These are phyloP conservation scores for Drosophila aldrichi DNA, from an alignment of 2,888 invertebrate species.

Conservation along the genomic window DNA sequence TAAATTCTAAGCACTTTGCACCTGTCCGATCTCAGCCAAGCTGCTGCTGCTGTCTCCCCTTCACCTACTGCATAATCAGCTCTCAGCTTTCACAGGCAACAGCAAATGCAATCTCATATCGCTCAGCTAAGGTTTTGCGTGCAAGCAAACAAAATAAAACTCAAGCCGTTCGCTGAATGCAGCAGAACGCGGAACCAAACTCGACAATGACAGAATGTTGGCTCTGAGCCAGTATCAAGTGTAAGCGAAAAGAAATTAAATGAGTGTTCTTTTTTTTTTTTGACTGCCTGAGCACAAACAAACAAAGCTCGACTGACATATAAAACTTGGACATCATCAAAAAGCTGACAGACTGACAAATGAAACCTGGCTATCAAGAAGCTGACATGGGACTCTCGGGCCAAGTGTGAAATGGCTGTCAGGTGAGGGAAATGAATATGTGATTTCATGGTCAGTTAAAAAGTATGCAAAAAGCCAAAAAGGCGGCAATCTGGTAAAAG, in stretches of 20 bases:
- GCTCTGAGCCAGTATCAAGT: slow-evolving; percentile 19
- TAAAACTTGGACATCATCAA: slow-evolving; percentile 1
- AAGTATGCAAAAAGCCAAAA: slow-evolving; percentile 1
- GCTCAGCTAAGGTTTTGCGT: slow-evolving; percentile 11
- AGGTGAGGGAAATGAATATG: slow-evolving; percentile 30
- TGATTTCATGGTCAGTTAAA: slow-evolving; percentile 47
- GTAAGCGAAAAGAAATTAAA: slow-evolving; percentile 9
- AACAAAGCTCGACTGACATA: slow-evolving; percentile 25
- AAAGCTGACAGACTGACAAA: slow-evolving; percentile 3
- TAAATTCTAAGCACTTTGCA: not conserved
- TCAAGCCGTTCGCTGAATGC: slow-evolving; percentile 26
- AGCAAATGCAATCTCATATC: slow-evolving; percentile 17
- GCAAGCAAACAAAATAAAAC: slow-evolving; percentile 15
- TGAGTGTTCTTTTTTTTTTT: slow-evolving; percentile 46
- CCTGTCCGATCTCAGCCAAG: not conserved
- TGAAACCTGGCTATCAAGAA: slow-evolving; percentile 23
- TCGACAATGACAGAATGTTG: slow-evolving; percentile 37
- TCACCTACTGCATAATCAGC: slow-evolving; percentile 2
- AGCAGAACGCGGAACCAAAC: slow-evolving; percentile 44
- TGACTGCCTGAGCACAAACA: slow-evolving; percentile 53
- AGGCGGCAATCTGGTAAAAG: slow-evolving; percentile 37
- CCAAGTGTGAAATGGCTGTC: slow-evolving; percentile 28
- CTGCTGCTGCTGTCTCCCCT: not conserved
- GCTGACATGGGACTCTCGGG: slow-evolving; percentile 25
- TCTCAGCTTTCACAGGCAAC: slow-evolving; percentile 20